Base-by-base conservation (phyloP, 2,888 invertebrate genomes). In the Myathropa florea region DNA sequence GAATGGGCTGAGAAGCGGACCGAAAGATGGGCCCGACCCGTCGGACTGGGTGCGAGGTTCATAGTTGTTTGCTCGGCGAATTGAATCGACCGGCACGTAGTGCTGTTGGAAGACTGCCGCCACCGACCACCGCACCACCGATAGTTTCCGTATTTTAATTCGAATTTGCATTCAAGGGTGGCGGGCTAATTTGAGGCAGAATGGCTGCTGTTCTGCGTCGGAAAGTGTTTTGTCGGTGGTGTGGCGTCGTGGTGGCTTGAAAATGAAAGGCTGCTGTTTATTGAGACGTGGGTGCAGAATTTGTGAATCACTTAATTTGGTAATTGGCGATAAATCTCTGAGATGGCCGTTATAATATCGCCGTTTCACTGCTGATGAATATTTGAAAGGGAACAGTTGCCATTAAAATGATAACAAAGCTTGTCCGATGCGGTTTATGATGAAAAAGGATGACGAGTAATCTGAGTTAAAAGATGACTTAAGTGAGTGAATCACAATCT, bases 51-150 rank as follows among this genome's bases (percentile, higher is more conserved):
- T 23, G 57, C 28, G 33, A 23, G 26, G 76, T 77, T 18, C 63
- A 57, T 53, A 28, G 68, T 63, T 63, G 12, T 60, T 67, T 30
- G 18, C 46, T 24, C 26, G 28, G 30, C 57, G 26, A 72, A 72
- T 79, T 53, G 30, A 33, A 65, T 53, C 39, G 28, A 73, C 64
- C 75, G 12, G 57, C 80, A 67, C 75, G 64, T 72, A 53, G 55
- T 28, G 24, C 18, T 30, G 39, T 7, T 23, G 36, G n/a, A n/a
- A n/a, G n/a, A n/a, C 21, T 2, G 33, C 10, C 10, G 10, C 10
- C 57, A 18, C 61, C 18, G 61, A 80, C 79, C 73, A 46, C 21
- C 30, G 10, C 59, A 24, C n/a, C 23, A 21, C 26, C 46, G 21
- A 33, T 23, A 24, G 24, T 53, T 28, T 73, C n/a, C 36, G 55